These are phyloP conservation scores for Poicephalus meyeri DNA, from an alignment of 2,113 vertebrate genomes.

Conservation along the genomic window DNA sequence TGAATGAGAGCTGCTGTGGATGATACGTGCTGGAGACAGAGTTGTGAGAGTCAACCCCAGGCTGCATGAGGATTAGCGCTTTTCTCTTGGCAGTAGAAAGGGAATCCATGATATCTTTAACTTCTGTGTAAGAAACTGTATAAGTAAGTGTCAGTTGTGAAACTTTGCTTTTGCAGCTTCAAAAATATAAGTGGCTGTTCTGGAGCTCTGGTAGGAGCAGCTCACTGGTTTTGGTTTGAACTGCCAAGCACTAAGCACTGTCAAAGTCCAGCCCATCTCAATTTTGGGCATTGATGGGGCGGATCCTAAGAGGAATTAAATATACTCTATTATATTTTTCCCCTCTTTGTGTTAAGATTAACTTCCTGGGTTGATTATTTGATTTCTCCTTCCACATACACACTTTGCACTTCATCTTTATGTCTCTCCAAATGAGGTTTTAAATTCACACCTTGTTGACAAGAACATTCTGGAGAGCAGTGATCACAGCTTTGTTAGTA, in stretches of 20 bases:
- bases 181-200: not conserved
- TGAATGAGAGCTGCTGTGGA: rapidly evolving
- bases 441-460: not conserved
- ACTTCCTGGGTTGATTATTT: not conserved
- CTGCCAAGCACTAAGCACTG: not conserved
- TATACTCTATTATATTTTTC: rapidly evolving
- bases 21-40: not conserved
- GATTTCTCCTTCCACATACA: rapidly evolving
- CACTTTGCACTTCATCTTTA: not conserved
- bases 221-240: rapidly evolving
- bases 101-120: not conserved
- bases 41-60: not conserved
- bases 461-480: not conserved
- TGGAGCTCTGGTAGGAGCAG: not conserved
- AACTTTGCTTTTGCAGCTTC: not conserved
- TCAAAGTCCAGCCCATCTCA: not conserved
- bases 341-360: not conserved
- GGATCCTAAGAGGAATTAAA: not conserved
- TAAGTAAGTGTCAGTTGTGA: not conserved
- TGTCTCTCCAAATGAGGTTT: not conserved
- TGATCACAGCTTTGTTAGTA: not conserved
- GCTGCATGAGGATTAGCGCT: not conserved
- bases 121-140: not conserved
- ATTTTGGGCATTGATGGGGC: not conserved
- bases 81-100: not conserved